Conservation (phyloP, 2,113 vertebrate species). For the Regulus satrapa region DNA sequence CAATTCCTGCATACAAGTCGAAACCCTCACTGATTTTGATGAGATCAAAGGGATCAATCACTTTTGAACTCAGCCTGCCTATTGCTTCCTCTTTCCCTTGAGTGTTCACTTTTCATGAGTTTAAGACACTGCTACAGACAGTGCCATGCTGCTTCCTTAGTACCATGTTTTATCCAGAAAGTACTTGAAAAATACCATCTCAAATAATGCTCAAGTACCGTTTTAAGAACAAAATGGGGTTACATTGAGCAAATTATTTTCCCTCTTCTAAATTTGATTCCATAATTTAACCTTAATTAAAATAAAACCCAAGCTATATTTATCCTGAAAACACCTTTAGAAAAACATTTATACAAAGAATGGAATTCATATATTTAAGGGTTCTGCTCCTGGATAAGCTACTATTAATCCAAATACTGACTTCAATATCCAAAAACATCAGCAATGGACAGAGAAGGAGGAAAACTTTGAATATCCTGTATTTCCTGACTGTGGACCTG, state of each 20-base stretch:
- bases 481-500: not conserved
- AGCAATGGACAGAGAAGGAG: not conserved
- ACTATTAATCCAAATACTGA: not conserved
- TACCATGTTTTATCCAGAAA: not conserved
- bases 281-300: not conserved
- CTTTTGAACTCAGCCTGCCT: not conserved
- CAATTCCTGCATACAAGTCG: no score
- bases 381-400: not conserved
- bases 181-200: not conserved
- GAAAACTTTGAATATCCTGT: not conserved
- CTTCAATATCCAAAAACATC: not conserved
- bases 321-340: not conserved
- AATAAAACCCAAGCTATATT: not conserved
- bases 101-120: not conserved
- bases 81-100: not conserved
- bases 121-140: not conserved
- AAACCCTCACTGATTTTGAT: not conserved
- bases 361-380: accelerated
- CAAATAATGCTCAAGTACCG: not conserved
- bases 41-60: not conserved
- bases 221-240: not conserved
- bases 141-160: not conserved
- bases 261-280: not conserved
- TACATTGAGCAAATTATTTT: not conserved
- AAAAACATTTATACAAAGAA: not conserved